Evolutionary conservation across 2,888 invertebrate genomes (phyloP).

Genomic region (Cantharis rustica): DNA sequence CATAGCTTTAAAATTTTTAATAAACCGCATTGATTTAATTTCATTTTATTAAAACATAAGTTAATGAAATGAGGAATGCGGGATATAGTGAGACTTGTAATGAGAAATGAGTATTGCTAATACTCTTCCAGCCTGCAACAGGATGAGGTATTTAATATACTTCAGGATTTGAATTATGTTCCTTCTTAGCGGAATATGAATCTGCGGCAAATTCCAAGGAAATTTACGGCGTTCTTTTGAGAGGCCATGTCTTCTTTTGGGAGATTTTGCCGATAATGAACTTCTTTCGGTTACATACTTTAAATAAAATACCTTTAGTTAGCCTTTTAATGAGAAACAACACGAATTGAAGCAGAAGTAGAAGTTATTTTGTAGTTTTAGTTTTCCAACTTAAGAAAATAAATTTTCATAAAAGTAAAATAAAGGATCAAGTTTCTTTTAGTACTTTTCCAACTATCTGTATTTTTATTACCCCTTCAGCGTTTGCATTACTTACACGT

Average conservation of each 20-base stretch:
- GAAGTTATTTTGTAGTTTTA: background rate
- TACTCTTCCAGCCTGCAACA: conserved; percentile 21
- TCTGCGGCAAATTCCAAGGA: conserved; percentile 26
- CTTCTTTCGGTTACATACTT: background rate
- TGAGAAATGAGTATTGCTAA: conserved; percentile 23
- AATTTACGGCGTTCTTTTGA: conserved; percentile 25
- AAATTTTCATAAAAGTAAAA: background rate
- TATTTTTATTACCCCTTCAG: background rate
- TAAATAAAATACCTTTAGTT: background rate
- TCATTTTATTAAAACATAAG: conserved; percentile 15
- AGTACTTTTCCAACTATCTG: background rate
- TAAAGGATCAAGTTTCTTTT: background rate
- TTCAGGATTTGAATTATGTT: conserved; percentile 35
- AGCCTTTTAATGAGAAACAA: background rate
- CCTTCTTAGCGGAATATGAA: conserved; percentile 34
- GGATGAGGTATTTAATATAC: conserved; percentile 37
- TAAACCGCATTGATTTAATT: background rate
- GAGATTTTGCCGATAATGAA: conserved; percentile 8
- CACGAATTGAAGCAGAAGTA: background rate
- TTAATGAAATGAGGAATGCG: conserved; percentile 20
- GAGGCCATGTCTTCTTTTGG: conserved; percentile 8
- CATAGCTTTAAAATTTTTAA: background rate
- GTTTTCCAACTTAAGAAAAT: background rate
- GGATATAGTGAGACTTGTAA: conserved; percentile 14
- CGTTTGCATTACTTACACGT: background rate